Evolutionary conservation across 2,113 vertebrate species (phyloP), one percentile per base, ranked within the genome.

Genomic region (Petroica traversi): DNA sequence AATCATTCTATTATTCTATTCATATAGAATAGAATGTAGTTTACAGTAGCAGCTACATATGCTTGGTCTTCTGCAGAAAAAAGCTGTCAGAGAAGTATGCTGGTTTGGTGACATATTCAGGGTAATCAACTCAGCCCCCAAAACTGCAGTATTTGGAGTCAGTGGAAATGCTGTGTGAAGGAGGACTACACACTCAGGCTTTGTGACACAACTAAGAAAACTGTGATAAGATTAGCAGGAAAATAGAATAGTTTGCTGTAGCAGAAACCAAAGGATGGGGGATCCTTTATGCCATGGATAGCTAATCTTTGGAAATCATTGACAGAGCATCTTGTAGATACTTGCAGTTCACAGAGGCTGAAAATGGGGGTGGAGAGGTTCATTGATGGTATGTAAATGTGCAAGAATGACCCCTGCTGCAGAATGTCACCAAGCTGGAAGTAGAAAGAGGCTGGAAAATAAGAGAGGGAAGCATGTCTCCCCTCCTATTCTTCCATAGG

Each of bases 271-370:
- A 71, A 77, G n/a, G 19, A 46, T 29, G 13, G 11, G 3, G 8
- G 1, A 12, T 78, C 5, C 26, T 15, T 63, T 63, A 28, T 36
- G 48, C 26, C 0, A 0, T 49, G 22, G 38, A 19, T 69, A 59
- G n/a, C 49, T 80, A 31, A 36, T 28, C 41, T 73, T 48, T 54
- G 51, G 41, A 76, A 85, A 31, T 55, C 16, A 3, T 67, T 92
- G 33, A 26, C 52, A 55, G 33, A 72, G 20, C 11, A 48, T 59
- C n/a, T 72, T 82, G 26, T 36, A 64, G 33, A 76, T 79, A 40
- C 22, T 79, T 43, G 14, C 1, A 54, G 20, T 71, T 85, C 67
- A 48, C 16, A 79, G n/a, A 28, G 25, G 36, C 45, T 73, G 40
- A 88, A 88, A 85, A 36, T 26, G 19, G 7, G 11, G 1, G 1